Base-by-base conservation (phyloP, 2,113 vertebrate genomes). In the Recurvirostra avosetta region DNA sequence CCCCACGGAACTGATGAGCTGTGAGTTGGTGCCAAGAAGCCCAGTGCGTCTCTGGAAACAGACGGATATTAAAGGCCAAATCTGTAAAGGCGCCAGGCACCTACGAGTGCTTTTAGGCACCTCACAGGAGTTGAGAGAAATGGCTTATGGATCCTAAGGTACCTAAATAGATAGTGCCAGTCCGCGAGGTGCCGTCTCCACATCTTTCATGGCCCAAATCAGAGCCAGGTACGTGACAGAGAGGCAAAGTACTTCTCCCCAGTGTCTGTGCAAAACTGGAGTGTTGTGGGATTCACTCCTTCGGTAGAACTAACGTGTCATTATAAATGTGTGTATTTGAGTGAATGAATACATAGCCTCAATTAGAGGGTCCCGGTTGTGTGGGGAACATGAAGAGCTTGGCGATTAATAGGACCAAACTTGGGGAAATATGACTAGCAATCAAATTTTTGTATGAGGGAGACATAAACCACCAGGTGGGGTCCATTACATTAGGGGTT, bases 261-360 rank as follows among this genome's bases (percentile, higher is more conserved):
- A 15, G 43, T 27, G 76, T 34, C 32, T 91, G 38, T 1, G 3
- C 1, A 15, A n/a, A 66, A 22, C 30, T 17, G 58, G 25, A 43
- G 66, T 29, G 49, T 32, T 59, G 21, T 56, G 76, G 22, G 34
- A 40, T 81, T 81, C 8, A 1, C 8, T 87, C 19, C 58, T 84
- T 63, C 6, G 9, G 43, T 26, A 63, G n/a, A 73, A 53, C 66
- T 27, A n/a, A 17, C 0, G 0, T 41, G 38, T 38, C 2, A 0
- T 36, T 41, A 6, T 7, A 34, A 47, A 47, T 41, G 14, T 70
- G 34, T 56, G 14, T 76, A 15, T 86, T 75, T 88, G 30, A 90
- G 50, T 75, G 22, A 32, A 59, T 45, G 22, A 67, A 55, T 32
- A 14, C 0, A 1, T 23, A 52, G 49, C 12, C 19, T 81, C 40